Base-by-base conservation (phyloP, 2,113 vertebrate genomes). In the Nansenia antarctica region DNA sequence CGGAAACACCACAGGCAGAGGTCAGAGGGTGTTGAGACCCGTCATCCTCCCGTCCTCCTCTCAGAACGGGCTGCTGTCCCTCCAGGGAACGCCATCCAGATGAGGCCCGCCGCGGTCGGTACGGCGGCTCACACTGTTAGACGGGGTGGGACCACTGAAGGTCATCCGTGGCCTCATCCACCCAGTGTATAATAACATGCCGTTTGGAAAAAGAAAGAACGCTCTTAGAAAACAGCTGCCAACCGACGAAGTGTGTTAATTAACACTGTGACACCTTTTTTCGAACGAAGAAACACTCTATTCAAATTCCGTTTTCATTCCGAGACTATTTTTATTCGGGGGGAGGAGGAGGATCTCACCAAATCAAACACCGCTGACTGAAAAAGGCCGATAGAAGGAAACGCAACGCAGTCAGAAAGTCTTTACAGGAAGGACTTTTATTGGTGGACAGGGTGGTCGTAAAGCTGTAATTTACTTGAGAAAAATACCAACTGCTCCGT, bases 31-130 rank as follows among this genome's bases (percentile, higher is more conserved):
- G 1, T 72, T 70, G 60, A 49, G 42, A 75, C 62, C 29, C 78
- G 74, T 78, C 59, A 63, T n/a, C n/a, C n/a, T n/a, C n/a, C n/a
- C n/a, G n/a, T 66, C 79, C 54, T 74, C 76, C 20, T 52, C 63
- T 63, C 57, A 63, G 65, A 79, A 62, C 39, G 57, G 59, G 61
- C 63, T 69, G 35, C 57, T 57, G 53, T 65, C 37, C 78, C 67
- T 79, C 58, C 26, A 69, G 78, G 45, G 78, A 52, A 61, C 20
- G 67, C n/a, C n/a, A n/a, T n/a, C n/a, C n/a, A n/a, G n/a, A n/a
- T n/a, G n/a, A n/a, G n/a, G n/a, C n/a, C n/a, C n/a, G n/a, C n/a
- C n/a, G n/a, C n/a, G n/a, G n/a, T n/a, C n/a, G n/a, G n/a, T n/a
- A n/a, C n/a, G n/a, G n/a, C n/a, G n/a, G n/a, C 15, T 18, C 42